Evolutionary conservation across 2,113 vertebrate genomes (phyloP).

Genomic region (Xenopus laevis): DNA sequence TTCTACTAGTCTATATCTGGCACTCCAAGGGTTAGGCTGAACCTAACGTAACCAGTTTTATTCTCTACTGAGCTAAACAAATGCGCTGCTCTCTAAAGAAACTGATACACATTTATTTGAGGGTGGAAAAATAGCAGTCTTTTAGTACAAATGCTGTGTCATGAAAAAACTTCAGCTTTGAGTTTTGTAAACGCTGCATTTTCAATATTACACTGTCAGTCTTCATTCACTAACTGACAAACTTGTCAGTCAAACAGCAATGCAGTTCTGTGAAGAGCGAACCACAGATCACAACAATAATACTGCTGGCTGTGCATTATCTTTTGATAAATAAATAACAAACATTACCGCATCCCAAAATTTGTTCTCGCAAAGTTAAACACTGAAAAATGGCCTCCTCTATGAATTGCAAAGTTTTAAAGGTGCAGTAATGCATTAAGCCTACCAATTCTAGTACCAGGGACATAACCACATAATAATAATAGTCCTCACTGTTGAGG

Average conservation of each 20-base stretch:
- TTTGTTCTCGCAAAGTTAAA: slow-evolving; percentile 12
- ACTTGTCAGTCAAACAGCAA: slow-evolving; percentile 67
- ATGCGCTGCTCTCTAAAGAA: slow-evolving; percentile 45
- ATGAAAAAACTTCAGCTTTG: slow-evolving; percentile 62
- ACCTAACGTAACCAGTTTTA: neutral
- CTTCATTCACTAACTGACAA: slow-evolving; percentile 73
- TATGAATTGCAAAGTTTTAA: neutral
- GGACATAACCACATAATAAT: too few relatives aligned
- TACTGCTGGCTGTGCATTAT: slow-evolving; percentile 70
- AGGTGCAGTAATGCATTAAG: neutral
- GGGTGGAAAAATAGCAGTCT: slow-evolving; percentile 57
- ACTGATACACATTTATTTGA: slow-evolving; percentile 50
- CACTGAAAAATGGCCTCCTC: neutral
- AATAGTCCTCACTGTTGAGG: too few relatives aligned
- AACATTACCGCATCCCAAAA: slow-evolving; percentile 9
- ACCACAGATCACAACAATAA: slow-evolving; percentile 69
- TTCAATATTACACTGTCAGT: slow-evolving; percentile 70
- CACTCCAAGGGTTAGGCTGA: neutral
- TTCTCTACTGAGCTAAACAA: slow-evolving; percentile 28
- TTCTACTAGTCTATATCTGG: neutral
- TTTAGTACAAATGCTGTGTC: slow-evolving; percentile 63
- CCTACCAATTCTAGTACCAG: too few relatives aligned
- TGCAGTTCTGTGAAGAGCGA: slow-evolving; percentile 66
- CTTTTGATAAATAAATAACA: slow-evolving; percentile 60
- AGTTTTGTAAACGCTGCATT: slow-evolving; percentile 65